phyloP scores from a whole-genome alignment of 2,888 invertebrate genomes.

The Dexiosoma caninum region DNA sequence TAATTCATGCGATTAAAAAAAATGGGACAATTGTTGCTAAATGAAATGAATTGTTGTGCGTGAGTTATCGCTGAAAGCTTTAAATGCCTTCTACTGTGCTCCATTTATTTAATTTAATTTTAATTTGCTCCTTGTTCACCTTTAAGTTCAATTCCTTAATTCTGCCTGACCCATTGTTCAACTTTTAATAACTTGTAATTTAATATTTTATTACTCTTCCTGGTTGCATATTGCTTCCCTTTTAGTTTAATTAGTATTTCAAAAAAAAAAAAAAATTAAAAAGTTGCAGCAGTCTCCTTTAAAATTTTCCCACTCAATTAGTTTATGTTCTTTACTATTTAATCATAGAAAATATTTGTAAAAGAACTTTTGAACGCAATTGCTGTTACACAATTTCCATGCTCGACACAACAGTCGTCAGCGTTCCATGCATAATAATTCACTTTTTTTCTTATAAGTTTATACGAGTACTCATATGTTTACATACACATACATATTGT shows the following conservation, averaged over 20 bases:
- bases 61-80: no score
- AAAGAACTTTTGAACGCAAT: neutral
- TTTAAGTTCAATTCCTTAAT: neutral
- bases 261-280: slow-evolving; percentile 3
- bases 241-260: slow-evolving; percentile 35
- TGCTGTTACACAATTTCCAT: neutral
- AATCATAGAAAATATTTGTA: slow-evolving; percentile 57
- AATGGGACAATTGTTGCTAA: neutral
- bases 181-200: slow-evolving; percentile 27
- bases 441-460: slow-evolving; percentile 4
- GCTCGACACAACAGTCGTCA: neutral
- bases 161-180: neutral
- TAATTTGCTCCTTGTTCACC: neutral
- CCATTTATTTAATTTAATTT: neutral
- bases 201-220: slow-evolving; percentile 37
- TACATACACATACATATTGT: neutral
- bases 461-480: slow-evolving; percentile 5
- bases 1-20: neutral
- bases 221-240: slow-evolving; percentile 20
- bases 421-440: slow-evolving; percentile 23
- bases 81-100: neutral
- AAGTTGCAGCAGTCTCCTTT: slow-evolving; percentile 24
- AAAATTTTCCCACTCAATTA: slow-evolving; percentile 61
- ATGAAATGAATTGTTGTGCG: neutral
- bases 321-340: slow-evolving; percentile 59